phyloP scores from a whole-genome alignment of 2,888 invertebrate species.

The Choreutis nemorana region DNA sequence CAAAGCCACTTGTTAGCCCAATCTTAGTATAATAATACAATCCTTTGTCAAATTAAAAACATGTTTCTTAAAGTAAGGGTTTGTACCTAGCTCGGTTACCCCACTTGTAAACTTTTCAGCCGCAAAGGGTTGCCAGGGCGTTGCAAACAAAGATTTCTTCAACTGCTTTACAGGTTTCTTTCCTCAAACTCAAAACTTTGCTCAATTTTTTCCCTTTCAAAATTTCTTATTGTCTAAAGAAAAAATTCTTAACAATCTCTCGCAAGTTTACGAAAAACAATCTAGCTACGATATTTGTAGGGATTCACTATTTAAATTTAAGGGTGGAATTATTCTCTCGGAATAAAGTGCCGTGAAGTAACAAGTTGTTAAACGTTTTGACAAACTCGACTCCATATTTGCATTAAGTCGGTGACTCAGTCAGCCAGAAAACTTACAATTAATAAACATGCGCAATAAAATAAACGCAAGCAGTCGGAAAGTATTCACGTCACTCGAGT shows the following conservation, averaged over 20 bases:
- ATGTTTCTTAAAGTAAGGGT: too few relatives aligned
- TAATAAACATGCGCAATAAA: conserved; percentile 62
- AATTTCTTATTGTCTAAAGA: conserved; percentile 5
- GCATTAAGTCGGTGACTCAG: conserved; percentile 30
- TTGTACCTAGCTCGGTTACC: too few relatives aligned
- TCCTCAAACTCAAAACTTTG: conserved; percentile 2
- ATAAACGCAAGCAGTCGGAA: conserved; percentile 56
- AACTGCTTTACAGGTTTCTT: conserved; percentile 2
- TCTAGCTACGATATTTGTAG: neutral
- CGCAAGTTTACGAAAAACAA: neutral
- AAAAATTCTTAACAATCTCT: neutral
- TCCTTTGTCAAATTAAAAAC: too few relatives aligned
- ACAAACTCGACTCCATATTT: conserved; percentile 40
- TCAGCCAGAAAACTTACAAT: conserved; percentile 55
- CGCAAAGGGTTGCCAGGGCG: too few relatives aligned
- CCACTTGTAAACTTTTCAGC: too few relatives aligned
- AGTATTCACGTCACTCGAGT: conserved; percentile 47
- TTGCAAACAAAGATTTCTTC: too few relatives aligned
- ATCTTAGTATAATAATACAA: too few relatives aligned
- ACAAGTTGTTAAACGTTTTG: conserved; percentile 33
- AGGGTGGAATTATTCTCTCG: conserved; percentile 3
- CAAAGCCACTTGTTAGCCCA: too few relatives aligned
- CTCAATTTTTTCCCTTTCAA: conserved; percentile 2
- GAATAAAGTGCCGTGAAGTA: conserved; percentile 26
- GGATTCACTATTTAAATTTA: conserved; percentile 2